Evolutionary conservation across 2,113 vertebrate species (phyloP).

Genomic region (Serilophus lunatus): DNA sequence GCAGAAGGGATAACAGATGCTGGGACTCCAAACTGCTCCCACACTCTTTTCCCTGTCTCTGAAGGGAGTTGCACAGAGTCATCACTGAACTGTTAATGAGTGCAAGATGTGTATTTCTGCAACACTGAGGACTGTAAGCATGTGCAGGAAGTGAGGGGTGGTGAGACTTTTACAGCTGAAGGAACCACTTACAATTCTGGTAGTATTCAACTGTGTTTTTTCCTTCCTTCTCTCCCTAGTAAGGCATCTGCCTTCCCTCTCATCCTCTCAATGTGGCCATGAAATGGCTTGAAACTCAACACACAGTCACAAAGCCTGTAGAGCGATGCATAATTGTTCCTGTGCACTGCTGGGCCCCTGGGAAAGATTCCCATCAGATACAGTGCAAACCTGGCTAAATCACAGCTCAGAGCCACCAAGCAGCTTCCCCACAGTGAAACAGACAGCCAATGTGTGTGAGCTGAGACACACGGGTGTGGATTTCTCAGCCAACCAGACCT

Average conservation of each 20-base stretch:
- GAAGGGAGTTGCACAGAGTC: neutral
- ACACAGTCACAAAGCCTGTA: neutral
- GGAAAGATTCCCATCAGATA: neutral
- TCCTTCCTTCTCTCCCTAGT: neutral
- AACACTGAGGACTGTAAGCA: neutral
- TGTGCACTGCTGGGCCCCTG: neutral
- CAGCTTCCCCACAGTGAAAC: neutral
- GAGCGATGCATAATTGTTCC: neutral
- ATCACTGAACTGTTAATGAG: neutral
- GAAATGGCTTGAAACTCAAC: neutral
- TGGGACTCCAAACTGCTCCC: conserved; percentile 21
- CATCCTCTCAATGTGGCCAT: neutral
- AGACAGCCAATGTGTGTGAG: neutral
- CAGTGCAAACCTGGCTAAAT: neutral
- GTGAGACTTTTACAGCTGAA: neutral
- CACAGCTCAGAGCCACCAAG: neutral
- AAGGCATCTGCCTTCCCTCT: neutral
- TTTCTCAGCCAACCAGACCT: neutral
- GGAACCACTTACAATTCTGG: neutral
- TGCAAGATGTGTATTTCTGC: conserved; percentile 31
- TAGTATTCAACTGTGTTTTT: neutral
- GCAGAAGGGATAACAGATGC: conserved; percentile 17
- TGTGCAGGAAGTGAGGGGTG: conserved; percentile 11
- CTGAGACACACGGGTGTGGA: neutral
- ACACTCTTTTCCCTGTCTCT: neutral